phyloP scores from a whole-genome alignment of 2,888 invertebrate species.

The Acronicta psi region DNA sequence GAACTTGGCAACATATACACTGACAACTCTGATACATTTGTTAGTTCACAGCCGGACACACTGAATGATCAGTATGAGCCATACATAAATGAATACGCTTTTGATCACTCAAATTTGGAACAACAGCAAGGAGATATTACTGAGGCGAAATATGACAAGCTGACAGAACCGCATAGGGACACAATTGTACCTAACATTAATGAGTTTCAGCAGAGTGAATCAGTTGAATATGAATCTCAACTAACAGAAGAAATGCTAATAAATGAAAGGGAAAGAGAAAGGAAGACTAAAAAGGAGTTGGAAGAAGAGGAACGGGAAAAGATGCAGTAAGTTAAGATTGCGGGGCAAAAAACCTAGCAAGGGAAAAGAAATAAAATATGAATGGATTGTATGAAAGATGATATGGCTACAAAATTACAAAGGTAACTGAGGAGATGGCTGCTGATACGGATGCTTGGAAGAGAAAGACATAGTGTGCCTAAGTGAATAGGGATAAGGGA shows the following conservation, averaged over 20 bases:
- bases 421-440: too few relatives aligned
- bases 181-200: constrained; percentile 66
- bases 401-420: too few relatives aligned
- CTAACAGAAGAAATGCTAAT: constrained; percentile 81
- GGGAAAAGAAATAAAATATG: too few relatives aligned
- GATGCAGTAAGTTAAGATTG: constrained; percentile 94
- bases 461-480: too few relatives aligned
- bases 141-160: constrained; percentile 63
- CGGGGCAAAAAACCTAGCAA: too few relatives aligned
- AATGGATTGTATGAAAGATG: too few relatives aligned
- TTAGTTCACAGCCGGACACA: constrained; percentile 73
- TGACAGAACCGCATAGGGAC: constrained; percentile 61
- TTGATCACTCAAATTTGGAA: constrained; percentile 69
- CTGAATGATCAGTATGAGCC: constrained; percentile 79
- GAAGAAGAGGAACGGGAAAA: constrained; percentile 98
- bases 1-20: constrained; percentile 84
- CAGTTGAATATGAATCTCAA: constrained; percentile 71
- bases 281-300: constrained; percentile 93
- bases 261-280: constrained; percentile 91
- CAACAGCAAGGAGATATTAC: constrained; percentile 63
- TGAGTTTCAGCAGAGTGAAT: constrained; percentile 76
- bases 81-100: constrained; percentile 80
- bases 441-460: too few relatives aligned
- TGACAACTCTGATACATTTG: constrained; percentile 75
- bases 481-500: too few relatives aligned